These are phyloP conservation scores for Drosophila neutralis DNA, from an alignment of 2,888 invertebrate genomes.

Conservation along the genomic window DNA sequence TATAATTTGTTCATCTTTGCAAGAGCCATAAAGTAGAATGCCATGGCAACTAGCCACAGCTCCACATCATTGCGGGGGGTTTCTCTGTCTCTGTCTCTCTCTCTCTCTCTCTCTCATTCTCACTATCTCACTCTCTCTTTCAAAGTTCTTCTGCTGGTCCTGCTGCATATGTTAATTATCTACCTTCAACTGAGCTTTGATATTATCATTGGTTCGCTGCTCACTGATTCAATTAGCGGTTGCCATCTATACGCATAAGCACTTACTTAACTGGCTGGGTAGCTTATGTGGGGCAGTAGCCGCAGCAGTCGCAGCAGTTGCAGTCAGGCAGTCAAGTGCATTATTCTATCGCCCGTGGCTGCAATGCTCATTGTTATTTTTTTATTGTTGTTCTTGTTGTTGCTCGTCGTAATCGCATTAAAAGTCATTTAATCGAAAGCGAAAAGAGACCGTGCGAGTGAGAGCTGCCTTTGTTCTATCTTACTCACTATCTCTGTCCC, in stretches of 20 bases:
- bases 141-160: neutral
- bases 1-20: conserved; percentile 28
- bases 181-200: conserved; percentile 34
- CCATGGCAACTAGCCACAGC: conserved; percentile 38
- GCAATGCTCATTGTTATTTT: neutral
- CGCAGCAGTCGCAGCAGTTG: conserved; percentile 7
- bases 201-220: conserved; percentile 43
- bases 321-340: conserved; percentile 54
- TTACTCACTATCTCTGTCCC: conserved; percentile 2
- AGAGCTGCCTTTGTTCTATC: conserved; percentile 18
- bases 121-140: neutral
- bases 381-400: conserved; percentile 15
- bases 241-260: conserved; percentile 56
- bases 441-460: conserved; percentile 41
- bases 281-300: conserved; percentile 58
- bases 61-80: conserved; percentile 37
- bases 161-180: conserved; percentile 63
- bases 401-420: conserved; percentile 70
- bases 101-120: neutral
- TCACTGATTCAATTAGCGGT: conserved; percentile 74
- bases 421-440: conserved; percentile 78
- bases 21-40: conserved; percentile 47
- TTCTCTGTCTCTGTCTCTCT: neutral
- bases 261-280: conserved; percentile 12
- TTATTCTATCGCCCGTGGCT: conserved; percentile 45